Conservation (phyloP, 2,113 vertebrate genomes). For the Gopherus flavomarginatus region DNA sequence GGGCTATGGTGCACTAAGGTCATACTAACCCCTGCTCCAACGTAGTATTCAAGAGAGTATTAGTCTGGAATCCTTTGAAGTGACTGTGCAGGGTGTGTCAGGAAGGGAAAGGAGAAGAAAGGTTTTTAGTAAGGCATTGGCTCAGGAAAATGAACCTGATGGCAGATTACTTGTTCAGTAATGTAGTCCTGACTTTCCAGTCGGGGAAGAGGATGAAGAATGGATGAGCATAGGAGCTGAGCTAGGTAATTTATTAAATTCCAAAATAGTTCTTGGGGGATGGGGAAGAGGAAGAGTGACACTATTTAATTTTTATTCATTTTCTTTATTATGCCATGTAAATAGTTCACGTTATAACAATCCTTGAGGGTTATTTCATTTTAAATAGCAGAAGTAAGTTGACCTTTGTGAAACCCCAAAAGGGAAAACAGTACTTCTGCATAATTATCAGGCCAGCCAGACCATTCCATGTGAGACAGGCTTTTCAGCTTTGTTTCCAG, state of each 20-base stretch:
- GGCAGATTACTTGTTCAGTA: not conserved
- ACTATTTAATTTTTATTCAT: not conserved
- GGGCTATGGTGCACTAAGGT: not conserved
- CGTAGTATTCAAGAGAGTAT: not conserved
- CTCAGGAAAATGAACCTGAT: not conserved
- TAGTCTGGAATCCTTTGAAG: not conserved
- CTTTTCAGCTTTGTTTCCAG: conserved; percentile 14
- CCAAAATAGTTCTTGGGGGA: not conserved
- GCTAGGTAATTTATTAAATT: not conserved
- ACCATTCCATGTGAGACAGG: conserved; percentile 14
- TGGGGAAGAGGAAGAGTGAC: not conserved
- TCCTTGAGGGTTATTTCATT: not conserved
- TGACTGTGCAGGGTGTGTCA: not conserved
- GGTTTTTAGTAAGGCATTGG: not conserved
- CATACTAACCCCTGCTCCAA: not conserved
- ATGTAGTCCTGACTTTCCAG: not conserved
- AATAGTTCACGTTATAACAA: accelerated
- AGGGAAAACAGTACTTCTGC: conserved; percentile 38
- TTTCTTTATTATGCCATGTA: not conserved
- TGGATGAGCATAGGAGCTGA: not conserved
- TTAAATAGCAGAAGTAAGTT: not conserved
- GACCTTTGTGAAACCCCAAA: conserved; percentile 4
- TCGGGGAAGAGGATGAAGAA: not conserved
- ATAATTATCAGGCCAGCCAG: conserved; percentile 59
- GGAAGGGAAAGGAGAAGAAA: not conserved